These are phyloP conservation scores for Periophthalmodon schlosseri DNA, from an alignment of 2,113 vertebrate genomes.

Conservation along the genomic window DNA sequence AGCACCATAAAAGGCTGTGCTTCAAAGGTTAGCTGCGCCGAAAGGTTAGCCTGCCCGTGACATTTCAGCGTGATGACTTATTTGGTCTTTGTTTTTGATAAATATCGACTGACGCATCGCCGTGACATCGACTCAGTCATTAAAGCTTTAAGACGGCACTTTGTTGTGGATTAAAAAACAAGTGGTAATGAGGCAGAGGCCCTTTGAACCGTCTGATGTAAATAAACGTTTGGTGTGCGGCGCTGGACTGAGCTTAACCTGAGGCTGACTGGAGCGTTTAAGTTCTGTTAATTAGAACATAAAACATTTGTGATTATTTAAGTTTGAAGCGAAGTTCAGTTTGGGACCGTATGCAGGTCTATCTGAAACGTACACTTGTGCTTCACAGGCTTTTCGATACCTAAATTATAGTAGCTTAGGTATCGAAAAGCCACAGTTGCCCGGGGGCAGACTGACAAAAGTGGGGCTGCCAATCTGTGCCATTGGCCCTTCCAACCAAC, in stretches of 20 bases:
- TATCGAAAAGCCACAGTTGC: no score
- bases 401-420: no score
- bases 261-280: conserved; percentile 5
- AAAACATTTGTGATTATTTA: conserved; percentile 16
- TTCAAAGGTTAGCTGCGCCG: conserved; percentile 59
- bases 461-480: no score
- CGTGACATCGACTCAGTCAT: conserved; percentile 39
- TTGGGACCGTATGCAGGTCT: not conserved
- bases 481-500: no score
- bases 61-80: conserved; percentile 68
- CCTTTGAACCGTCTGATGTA: conserved; percentile 19
- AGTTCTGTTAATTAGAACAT: conserved; percentile 31
- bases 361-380: no score
- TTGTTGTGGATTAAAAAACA: conserved; percentile 21
- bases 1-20: conserved; percentile 32
- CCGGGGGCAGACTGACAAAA: no score
- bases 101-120: conserved; percentile 55
- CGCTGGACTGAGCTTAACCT: conserved; percentile 6
- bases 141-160: conserved; percentile 32
- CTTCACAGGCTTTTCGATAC: no score
- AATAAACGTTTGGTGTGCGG: not conserved
- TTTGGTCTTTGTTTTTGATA: conserved; percentile 56
- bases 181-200: conserved; percentile 16
- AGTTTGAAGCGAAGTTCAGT: not conserved
- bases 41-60: conserved; percentile 69